Conservation (phyloP, 2,888 invertebrate species). For the Criorhina ranunculi region DNA sequence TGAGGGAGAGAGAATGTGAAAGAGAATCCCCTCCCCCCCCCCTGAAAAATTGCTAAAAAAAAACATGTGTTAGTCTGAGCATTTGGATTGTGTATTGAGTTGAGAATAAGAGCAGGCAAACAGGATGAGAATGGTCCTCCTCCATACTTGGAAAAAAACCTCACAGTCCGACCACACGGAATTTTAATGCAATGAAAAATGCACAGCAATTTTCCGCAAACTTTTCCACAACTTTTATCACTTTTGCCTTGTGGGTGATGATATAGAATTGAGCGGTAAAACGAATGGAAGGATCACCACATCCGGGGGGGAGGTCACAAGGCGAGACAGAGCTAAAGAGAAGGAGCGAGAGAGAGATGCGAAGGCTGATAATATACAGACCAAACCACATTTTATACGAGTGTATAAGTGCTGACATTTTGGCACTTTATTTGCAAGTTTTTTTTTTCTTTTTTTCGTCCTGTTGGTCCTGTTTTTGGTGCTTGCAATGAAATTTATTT, state of each 20-base stretch:
- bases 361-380: constrained; percentile 38
- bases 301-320: constrained; percentile 25
- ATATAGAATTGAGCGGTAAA: constrained; percentile 59
- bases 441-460: constrained; percentile 17
- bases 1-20: constrained; percentile 3
- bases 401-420: constrained; percentile 75
- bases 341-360: constrained; percentile 39
- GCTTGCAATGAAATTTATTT: constrained; percentile 67
- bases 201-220: constrained; percentile 75
- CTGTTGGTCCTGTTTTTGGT: constrained; percentile 44
- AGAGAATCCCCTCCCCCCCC: constrained; percentile 1
- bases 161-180: constrained; percentile 65
- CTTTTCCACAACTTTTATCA: constrained; percentile 76
- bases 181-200: constrained; percentile 76
- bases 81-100: constrained; percentile 50
- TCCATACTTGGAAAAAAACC: constrained; percentile 36
- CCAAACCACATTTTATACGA: constrained; percentile 68
- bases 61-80: constrained; percentile 71
- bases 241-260: constrained; percentile 69
- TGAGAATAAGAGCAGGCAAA: not conserved
- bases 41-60: constrained; percentile 51
- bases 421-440: constrained; percentile 73
- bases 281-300: not conserved
- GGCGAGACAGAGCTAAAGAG: constrained; percentile 35
- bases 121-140: not conserved